Evolutionary conservation across 2,797 vertebrate species (phyloP).

Genomic region (Erithacus rubecula): DNA sequence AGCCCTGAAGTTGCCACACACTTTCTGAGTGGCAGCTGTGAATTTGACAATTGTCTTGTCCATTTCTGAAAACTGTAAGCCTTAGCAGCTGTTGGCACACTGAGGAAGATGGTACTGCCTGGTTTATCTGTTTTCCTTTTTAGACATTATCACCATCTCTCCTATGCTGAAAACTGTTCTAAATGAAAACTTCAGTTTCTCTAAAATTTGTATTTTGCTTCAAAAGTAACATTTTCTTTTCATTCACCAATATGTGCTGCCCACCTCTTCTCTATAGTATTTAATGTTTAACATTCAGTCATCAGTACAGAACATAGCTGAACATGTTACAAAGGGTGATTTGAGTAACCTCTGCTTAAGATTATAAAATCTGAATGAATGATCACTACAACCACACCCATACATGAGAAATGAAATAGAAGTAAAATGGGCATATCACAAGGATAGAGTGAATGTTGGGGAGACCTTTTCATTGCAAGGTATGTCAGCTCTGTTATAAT

Average conservation of each 20-base stretch:
- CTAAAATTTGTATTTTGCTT: not conserved
- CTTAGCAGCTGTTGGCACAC: not conserved
- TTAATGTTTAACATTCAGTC: not conserved
- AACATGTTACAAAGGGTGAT: not conserved
- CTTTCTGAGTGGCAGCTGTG: not conserved
- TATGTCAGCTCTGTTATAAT: not conserved
- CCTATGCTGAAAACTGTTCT: not conserved
- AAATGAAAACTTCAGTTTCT: not conserved
- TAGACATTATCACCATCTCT: not conserved
- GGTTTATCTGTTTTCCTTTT: not conserved
- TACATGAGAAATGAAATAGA: not conserved
- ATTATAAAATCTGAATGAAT: not conserved
- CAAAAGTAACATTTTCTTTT: not conserved
- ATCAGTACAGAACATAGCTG: not conserved
- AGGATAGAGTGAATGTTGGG: not conserved
- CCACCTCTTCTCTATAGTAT: not conserved
- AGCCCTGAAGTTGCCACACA: not conserved
- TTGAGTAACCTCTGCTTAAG: not conserved
- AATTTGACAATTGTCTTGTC: not conserved
- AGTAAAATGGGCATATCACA: not conserved
- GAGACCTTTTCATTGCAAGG: not conserved
- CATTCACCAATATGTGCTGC: not conserved
- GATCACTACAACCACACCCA: not conserved
- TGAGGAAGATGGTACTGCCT: not conserved
- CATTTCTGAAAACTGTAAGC: not conserved